A percentile compares a stretch with the other conserved stretches of the same genome.
Conservation (phyloP, 2,113 vertebrate genomes). For the Galemys pyrenaicus region DNA sequence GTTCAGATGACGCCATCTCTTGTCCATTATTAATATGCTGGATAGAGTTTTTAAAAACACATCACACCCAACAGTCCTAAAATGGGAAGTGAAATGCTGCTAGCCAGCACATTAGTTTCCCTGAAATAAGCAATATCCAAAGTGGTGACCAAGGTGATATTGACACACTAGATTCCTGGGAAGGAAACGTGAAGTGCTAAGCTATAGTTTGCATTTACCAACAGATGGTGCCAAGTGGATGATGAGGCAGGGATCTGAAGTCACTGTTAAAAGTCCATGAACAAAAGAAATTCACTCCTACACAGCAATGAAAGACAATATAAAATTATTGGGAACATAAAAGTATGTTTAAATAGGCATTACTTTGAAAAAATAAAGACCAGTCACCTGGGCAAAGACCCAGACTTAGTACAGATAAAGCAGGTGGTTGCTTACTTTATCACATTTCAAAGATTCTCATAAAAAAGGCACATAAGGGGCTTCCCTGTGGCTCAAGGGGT, state of each 20-base stretch:
- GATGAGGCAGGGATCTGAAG: not conserved
- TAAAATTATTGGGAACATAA: not conserved
- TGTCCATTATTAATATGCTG: constrained; percentile 57
- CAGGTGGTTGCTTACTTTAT: not conserved
- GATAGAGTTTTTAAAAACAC: constrained; percentile 22
- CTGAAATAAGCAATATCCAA: constrained; percentile 20
- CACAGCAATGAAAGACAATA: not conserved
- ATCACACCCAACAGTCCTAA: constrained; percentile 48
- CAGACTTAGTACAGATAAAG: not conserved
- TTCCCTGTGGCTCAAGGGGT: no score
- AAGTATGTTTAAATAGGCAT: not conserved
- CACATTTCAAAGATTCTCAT: not conserved
- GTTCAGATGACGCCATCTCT: constrained; percentile 13
- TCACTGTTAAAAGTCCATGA: not conserved
- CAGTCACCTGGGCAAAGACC: not conserved
- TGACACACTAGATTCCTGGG: not conserved
- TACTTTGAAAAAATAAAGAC: constrained; percentile 25
- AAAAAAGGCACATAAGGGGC: not conserved
- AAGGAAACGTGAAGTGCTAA: not conserved
- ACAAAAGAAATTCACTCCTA: constrained; percentile 26
- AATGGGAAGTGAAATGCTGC: constrained; percentile 55
- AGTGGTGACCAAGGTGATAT: constrained; percentile 16
- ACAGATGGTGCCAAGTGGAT: not conserved
- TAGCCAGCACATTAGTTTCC: constrained; percentile 26
- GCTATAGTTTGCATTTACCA: not conserved